Evolutionary conservation across 2,113 vertebrate species (phyloP).

Genomic region (Pachyramphus minor): DNA sequence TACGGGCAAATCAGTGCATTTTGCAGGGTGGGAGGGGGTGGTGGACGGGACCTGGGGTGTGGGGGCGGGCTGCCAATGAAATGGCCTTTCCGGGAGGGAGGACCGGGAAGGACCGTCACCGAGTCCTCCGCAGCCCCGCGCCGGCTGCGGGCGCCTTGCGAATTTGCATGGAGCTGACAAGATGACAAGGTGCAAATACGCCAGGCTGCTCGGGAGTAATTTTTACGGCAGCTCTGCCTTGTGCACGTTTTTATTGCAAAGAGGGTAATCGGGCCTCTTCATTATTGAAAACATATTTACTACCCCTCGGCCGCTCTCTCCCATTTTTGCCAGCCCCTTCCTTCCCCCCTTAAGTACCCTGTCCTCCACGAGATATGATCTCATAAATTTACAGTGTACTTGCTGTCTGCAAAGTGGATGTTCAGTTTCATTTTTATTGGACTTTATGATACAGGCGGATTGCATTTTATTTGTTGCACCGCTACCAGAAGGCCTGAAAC

Average conservation of each 20-base stretch:
- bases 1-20: not conserved
- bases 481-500: constrained; percentile 32
- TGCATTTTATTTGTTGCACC: constrained; percentile 64
- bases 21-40: not conserved
- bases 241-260: constrained; percentile 64
- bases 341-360: constrained; percentile 63
- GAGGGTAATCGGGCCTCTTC: constrained; percentile 67
- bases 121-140: not conserved
- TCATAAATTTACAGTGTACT: constrained; percentile 69
- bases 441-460: constrained; percentile 68
- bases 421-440: constrained; percentile 73
- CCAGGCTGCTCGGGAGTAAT: constrained; percentile 43
- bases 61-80: not conserved
- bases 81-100: not conserved
- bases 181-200: constrained; percentile 58
- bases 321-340: constrained; percentile 60
- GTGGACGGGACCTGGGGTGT: not conserved
- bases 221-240: constrained; percentile 59
- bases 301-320: constrained; percentile 54
- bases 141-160: not conserved
- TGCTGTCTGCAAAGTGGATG: constrained; percentile 70
- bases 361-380: constrained; percentile 65
- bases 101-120: not conserved
- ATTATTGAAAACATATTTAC: constrained; percentile 70
- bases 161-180: constrained; percentile 54